Evolutionary conservation across 1,140 invertebrate species (phyloP), one percentile per base, ranked within the genome.

Genomic region (Formica exsecta): DNA sequence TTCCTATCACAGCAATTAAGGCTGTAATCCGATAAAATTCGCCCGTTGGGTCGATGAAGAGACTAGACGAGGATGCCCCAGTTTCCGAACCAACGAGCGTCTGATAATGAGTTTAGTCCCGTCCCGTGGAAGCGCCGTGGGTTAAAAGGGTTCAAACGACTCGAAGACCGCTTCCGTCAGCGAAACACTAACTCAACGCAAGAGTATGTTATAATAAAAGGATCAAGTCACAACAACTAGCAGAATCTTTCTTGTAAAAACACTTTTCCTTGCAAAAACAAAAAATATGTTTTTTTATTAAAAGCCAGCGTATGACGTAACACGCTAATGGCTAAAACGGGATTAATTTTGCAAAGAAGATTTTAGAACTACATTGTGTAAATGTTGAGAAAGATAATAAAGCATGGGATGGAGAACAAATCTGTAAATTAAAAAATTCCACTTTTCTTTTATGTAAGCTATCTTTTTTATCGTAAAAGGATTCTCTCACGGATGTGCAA

Each of bases 71-170:
- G 75, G 57, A 41, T 76, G 73, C 61, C 71, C 84, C 32, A 89
- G 71, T 86, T 89, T 83, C 84, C 75, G 71, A 89, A 81, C 74
- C 87, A 83, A 59, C 88, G 76, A 89, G 75, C 57, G 88, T 65
- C 76, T 65, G 62, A 81, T 89, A 89, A 86, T 80, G 70, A 89
- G 68, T 86, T 89, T 89, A 86, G 22, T 70, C 44, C 16, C 74
- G 36, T 71, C 16, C 48, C 77, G 51, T 81, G 66, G 51, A 81
- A 71, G 36, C 51, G 38, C 25, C 51, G 36, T 71, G 19, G 62
- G 77, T 81, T 51, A 81, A 81, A 81, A 81, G 79, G 79, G 66
- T 81, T 71, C 79, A 57, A 81, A 81, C 36, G 79, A 59, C 77
- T 81, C 51, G 66, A 61, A 73, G 65, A 59, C 36, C 66, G 38